Evolutionary conservation across 2,888 invertebrate species (phyloP).

Genomic region (Crocallis elinguaria): DNA sequence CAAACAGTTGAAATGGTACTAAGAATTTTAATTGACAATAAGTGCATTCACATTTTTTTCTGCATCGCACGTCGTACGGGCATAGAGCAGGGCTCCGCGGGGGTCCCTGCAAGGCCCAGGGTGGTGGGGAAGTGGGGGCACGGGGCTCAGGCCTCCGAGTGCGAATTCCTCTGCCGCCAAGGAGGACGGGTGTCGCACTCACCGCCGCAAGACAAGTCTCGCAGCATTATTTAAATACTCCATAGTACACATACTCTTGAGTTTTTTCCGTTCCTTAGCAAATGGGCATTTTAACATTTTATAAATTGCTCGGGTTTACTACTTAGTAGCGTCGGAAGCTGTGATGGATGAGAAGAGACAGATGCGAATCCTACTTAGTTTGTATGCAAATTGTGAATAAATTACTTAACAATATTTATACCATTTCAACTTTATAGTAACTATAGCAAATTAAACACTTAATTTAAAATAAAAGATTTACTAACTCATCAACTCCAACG

Average conservation of each 20-base stretch:
- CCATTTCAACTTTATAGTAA: too few relatives aligned
- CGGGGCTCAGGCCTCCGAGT: constrained; percentile 29
- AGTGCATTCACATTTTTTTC: constrained; percentile 11
- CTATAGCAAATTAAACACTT: not conserved
- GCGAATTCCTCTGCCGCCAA: constrained; percentile 57
- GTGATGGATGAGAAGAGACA: constrained; percentile 1
- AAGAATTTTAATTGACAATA: constrained; percentile 5
- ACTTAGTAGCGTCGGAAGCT: constrained; percentile 10
- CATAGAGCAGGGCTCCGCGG: constrained; percentile 17
- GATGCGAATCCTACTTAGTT: not conserved
- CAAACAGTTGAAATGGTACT: not conserved
- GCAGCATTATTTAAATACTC: constrained; percentile 40
- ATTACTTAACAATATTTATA: not conserved
- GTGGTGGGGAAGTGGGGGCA: constrained; percentile 35
- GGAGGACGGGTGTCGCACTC: constrained; percentile 36
- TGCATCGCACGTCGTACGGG: constrained; percentile 5
- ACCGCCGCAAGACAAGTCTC: constrained; percentile 26
- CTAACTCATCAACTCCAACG: too few relatives aligned
- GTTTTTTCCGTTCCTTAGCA: constrained; percentile 8
- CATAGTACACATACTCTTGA: constrained; percentile 29
- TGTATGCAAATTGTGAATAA: not conserved
- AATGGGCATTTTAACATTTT: constrained; percentile 26
- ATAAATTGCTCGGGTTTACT: constrained; percentile 21
- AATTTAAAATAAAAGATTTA: not conserved
- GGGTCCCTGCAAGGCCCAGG: constrained; percentile 7